Evolutionary conservation across 2,888 invertebrate genomes (phyloP).

Genomic region (Byasa hedistus): DNA sequence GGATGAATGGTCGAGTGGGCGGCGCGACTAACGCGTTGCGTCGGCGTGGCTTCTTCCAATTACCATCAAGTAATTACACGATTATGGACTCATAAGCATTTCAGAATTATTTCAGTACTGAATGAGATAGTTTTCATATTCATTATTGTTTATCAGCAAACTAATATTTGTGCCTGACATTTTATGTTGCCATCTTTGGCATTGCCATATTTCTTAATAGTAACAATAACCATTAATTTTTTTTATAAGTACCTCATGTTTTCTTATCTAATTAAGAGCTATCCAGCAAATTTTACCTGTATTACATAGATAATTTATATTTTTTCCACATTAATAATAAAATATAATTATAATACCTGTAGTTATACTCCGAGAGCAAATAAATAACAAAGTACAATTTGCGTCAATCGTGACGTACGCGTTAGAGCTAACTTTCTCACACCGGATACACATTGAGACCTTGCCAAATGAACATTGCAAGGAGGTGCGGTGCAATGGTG

Average conservation of each 20-base stretch:
- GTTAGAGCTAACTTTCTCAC: constrained; percentile 35
- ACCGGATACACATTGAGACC: constrained; percentile 38
- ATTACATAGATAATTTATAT: not conserved
- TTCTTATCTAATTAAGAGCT: no score
- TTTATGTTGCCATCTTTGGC: no score
- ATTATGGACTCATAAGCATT: constrained; percentile 5
- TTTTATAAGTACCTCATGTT: no score
- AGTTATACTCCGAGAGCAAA: not conserved
- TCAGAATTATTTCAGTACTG: not conserved
- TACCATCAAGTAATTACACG: constrained; percentile 36
- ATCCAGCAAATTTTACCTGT: not conserved
- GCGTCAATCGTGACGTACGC: constrained; percentile 42
- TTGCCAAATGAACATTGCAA: constrained; percentile 50
- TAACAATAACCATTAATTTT: no score
- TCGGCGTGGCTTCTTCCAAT: constrained; percentile 40
- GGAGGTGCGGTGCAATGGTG: constrained; percentile 34
- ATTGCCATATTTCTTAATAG: no score
- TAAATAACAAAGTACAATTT: constrained; percentile 31
- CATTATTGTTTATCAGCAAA: not conserved
- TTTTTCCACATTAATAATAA: not conserved
- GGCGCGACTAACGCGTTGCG: constrained; percentile 30
- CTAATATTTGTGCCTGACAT: not conserved
- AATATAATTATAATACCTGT: not conserved
- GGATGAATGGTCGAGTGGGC: constrained; percentile 40
- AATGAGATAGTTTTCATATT: not conserved